Percentiles rank a stretch among this genome's conserved stretches.
Evolutionary conservation across 2,113 vertebrate species (phyloP).

Genomic region (Myotis brandtii): DNA sequence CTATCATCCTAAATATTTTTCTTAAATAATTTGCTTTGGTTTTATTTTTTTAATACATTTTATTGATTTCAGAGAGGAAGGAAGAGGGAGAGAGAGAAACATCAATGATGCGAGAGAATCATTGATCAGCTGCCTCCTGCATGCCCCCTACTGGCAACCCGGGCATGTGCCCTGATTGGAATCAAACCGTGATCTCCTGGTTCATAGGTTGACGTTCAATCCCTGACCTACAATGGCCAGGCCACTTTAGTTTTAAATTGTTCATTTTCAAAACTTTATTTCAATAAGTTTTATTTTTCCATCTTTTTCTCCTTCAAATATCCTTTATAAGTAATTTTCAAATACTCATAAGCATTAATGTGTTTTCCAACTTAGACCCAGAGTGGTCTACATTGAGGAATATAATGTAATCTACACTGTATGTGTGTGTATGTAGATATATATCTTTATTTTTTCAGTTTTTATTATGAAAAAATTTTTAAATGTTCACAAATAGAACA

Average conservation of each 20-base stretch:
- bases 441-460: neutral
- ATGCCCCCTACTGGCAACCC: no score
- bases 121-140: no score
- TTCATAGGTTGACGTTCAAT: no score
- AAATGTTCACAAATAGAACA: neutral
- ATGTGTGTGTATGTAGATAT: neutral
- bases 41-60: neutral
- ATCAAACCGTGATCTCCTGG: no score
- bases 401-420: neutral
- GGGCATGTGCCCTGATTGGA: no score
- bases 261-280: neutral
- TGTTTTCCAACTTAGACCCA: conserved; percentile 19
- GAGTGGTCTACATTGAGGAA: neutral
- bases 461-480: neutral
- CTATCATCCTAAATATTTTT: conserved; percentile 7
- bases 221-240: no score
- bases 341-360: neutral
- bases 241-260: neutral
- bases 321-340: neutral
- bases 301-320: conserved; percentile 21
- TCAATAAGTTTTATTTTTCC: neutral
- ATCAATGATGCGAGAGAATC: no score
- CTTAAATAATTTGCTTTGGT: neutral
- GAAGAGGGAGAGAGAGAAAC: no score
- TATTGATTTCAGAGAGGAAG: neutral